A percentile compares a stretch with the other conserved stretches of the same genome.
These are phyloP conservation scores for Augiades crinisus DNA, from an alignment of 2,888 invertebrate genomes.

Conservation along the genomic window DNA sequence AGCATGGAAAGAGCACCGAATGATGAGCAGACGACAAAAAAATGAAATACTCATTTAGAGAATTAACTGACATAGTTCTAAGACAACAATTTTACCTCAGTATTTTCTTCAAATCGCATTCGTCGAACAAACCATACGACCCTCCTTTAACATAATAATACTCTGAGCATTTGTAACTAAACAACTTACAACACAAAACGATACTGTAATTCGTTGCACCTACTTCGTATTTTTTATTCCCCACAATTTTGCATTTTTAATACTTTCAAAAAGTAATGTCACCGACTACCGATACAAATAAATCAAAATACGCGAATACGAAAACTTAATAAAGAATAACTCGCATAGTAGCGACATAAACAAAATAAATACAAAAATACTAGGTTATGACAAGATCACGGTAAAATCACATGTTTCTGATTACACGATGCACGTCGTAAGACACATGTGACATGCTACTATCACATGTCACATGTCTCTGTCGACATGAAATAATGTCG, in stretches of 20 bases:
- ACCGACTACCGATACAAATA: slow-evolving; percentile 17
- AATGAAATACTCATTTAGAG: no score
- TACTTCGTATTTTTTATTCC: neutral
- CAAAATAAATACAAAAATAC: slow-evolving; percentile 46
- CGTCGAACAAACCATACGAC: slow-evolving; percentile 16
- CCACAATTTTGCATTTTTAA: slow-evolving; percentile 9
- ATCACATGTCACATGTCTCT: neutral
- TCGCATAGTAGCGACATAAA: slow-evolving; percentile 16
- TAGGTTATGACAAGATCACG: slow-evolving; percentile 62
- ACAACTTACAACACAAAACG: slow-evolving; percentile 13
- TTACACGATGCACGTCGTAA: neutral
- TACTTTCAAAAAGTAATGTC: slow-evolving; percentile 23
- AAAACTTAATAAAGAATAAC: slow-evolving; percentile 17
- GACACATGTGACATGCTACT: neutral
- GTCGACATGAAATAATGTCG: neutral
- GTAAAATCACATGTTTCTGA: slow-evolving; percentile 37
- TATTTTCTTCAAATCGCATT: neutral
- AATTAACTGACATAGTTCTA: no score
- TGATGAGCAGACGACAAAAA: no score
- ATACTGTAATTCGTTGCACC: slow-evolving; percentile 9
- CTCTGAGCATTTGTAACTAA: slow-evolving; percentile 22
- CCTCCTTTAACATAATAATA: slow-evolving; percentile 20
- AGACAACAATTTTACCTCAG: no score
- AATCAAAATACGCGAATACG: slow-evolving; percentile 14
- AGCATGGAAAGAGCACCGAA: no score